These are phyloP conservation scores for Nothura maculosa DNA, from an alignment of 2,797 vertebrate genomes.

Conservation along the genomic window DNA sequence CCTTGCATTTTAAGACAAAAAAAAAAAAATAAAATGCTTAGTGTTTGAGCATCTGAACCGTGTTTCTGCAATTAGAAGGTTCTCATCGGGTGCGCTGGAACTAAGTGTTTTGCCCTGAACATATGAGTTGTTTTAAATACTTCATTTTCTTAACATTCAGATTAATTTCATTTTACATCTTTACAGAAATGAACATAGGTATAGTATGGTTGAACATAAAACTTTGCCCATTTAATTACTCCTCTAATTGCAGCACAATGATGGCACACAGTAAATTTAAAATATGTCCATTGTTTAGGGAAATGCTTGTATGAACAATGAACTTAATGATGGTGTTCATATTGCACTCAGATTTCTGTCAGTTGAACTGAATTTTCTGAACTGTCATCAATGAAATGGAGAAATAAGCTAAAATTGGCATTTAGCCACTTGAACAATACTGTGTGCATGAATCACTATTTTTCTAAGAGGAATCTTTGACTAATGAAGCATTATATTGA, in stretches of 20 bases:
- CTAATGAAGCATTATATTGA: not conserved
- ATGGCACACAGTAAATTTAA: not conserved
- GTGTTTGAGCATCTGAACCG: not conserved
- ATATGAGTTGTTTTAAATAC: not conserved
- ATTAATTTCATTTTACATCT: constrained; percentile 30
- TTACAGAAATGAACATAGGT: constrained; percentile 43
- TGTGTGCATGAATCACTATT: not conserved
- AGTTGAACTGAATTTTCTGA: not conserved
- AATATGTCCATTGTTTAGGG: not conserved
- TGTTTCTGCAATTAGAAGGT: not conserved
- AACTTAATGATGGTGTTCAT: not conserved
- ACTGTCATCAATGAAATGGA: not conserved
- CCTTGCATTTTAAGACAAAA: not conserved
- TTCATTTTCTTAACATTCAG: constrained; percentile 23
- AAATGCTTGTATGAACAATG: not conserved
- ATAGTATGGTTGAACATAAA: constrained; percentile 29
- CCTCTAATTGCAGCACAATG: constrained; percentile 43
- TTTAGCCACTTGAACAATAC: not conserved
- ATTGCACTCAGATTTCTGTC: not conserved
- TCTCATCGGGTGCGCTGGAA: not conserved
- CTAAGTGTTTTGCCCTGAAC: not conserved
- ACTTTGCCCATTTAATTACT: constrained; percentile 24
- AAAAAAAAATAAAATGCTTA: not conserved
- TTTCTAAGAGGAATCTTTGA: not conserved
- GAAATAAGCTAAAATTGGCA: not conserved